These are phyloP conservation scores for Sapayoa aenigma DNA, from an alignment of 2,113 vertebrate species.

Conservation along the genomic window DNA sequence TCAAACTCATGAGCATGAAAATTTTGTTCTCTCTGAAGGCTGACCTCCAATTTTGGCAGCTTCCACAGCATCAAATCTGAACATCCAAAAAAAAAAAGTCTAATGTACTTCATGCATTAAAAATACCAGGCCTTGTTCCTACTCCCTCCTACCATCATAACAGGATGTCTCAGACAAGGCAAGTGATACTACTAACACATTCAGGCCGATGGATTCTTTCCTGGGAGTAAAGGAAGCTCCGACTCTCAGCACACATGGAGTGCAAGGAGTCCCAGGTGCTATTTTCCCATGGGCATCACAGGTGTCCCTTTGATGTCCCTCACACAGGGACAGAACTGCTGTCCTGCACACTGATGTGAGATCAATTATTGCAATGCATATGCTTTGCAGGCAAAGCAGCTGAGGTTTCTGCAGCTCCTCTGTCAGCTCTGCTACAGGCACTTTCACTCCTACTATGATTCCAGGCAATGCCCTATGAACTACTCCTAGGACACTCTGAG, in stretches of 20 bases:
- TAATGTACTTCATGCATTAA: not conserved
- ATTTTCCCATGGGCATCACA: not conserved
- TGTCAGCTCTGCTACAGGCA: not conserved
- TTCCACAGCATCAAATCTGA: not conserved
- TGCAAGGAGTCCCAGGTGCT: not conserved
- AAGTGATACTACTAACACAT: rapidly evolving
- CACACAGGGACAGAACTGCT: not conserved
- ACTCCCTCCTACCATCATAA: not conserved
- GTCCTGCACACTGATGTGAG: not conserved
- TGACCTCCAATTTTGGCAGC: not conserved
- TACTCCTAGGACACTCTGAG: not conserved
- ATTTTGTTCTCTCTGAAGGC: not conserved
- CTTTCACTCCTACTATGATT: not conserved
- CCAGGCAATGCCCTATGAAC: not conserved
- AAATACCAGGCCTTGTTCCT: not conserved
- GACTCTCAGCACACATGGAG: rapidly evolving
- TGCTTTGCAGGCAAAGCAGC: not conserved
- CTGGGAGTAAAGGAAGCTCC: not conserved
- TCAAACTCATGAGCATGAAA: not conserved
- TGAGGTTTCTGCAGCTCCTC: not conserved
- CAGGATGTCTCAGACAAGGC: not conserved
- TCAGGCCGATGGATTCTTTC: not conserved
- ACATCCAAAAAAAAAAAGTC: not conserved
- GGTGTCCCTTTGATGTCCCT: rapidly evolving
- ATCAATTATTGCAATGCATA: not conserved